phyloP scores from a whole-genome alignment of 2,888 invertebrate genomes.

The Chaitophorus viminalis region DNA sequence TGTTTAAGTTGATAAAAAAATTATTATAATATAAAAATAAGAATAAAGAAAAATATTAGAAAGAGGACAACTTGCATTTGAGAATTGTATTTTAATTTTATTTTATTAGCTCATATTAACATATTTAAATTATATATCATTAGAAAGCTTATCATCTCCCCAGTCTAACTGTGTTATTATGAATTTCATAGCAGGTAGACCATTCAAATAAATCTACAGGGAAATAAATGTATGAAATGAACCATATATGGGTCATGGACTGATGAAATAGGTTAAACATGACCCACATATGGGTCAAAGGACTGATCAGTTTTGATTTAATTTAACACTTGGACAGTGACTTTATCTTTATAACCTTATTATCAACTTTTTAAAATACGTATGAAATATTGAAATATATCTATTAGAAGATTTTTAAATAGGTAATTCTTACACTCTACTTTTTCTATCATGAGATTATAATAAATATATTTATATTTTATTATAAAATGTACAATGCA shows the following conservation, averaged over 20 bases:
- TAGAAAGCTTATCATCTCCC: slow-evolving; percentile 17
- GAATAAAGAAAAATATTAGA: slow-evolving; percentile 4
- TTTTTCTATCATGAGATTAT: too few relatives aligned
- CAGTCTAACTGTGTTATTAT: slow-evolving; percentile 21
- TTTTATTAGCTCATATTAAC: background rate
- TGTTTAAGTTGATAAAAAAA: background rate
- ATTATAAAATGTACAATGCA: too few relatives aligned
- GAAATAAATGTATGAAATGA: slow-evolving; percentile 28
- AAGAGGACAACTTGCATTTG: background rate
- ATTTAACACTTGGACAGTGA: too few relatives aligned
- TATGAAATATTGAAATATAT: too few relatives aligned
- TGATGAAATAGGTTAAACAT: too few relatives aligned
- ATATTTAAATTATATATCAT: slow-evolving; percentile 15
- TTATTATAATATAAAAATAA: background rate
- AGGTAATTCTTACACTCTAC: too few relatives aligned
- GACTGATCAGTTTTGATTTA: too few relatives aligned
- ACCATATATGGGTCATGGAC: slow-evolving; percentile 17
- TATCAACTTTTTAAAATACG: too few relatives aligned
- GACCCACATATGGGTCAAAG: too few relatives aligned
- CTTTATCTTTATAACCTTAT: too few relatives aligned
- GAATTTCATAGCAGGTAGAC: slow-evolving; percentile 9
- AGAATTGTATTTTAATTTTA: background rate
- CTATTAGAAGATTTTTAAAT: too few relatives aligned
- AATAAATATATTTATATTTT: too few relatives aligned
- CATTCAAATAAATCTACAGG: background rate